phyloP scores from a whole-genome alignment of 2,797 vertebrate species.

The Thamnophis elegans region DNA sequence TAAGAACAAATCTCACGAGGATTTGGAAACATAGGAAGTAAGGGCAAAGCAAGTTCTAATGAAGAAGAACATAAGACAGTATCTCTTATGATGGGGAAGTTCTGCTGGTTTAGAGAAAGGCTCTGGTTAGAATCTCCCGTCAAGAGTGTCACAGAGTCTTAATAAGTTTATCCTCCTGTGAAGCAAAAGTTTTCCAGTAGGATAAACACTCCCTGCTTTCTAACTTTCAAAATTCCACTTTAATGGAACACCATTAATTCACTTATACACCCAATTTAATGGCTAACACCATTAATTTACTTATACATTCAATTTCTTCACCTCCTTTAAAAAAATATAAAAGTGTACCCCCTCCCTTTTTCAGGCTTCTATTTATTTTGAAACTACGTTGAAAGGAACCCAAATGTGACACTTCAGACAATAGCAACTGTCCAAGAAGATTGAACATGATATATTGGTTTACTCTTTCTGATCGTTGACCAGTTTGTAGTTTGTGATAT shows the following conservation, averaged over 20 bases:
- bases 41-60: neutral
- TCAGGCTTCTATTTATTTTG: neutral
- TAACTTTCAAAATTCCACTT: conserved; percentile 34
- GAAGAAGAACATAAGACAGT: neutral
- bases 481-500: neutral
- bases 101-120: conserved; percentile 3
- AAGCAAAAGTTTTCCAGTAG: conserved; percentile 37
- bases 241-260: conserved; percentile 37
- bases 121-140: conserved; percentile 30
- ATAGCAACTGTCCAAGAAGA: neutral
- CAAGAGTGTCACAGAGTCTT: conserved; percentile 4
- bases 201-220: conserved; percentile 17
- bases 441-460: neutral
- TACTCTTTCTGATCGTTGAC: neutral
- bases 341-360: neutral
- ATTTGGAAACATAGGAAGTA: neutral
- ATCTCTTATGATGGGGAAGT: neutral
- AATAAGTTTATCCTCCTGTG: conserved; percentile 19
- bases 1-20: neutral
- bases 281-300: conserved; percentile 38
- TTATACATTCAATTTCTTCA: neutral
- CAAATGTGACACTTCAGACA: neutral
- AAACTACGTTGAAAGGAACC: neutral
- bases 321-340: neutral
- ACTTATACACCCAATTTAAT: conserved; percentile 30